These are phyloP conservation scores for Corvus cornix DNA, from an alignment of 2,113 vertebrate genomes.

Conservation along the genomic window DNA sequence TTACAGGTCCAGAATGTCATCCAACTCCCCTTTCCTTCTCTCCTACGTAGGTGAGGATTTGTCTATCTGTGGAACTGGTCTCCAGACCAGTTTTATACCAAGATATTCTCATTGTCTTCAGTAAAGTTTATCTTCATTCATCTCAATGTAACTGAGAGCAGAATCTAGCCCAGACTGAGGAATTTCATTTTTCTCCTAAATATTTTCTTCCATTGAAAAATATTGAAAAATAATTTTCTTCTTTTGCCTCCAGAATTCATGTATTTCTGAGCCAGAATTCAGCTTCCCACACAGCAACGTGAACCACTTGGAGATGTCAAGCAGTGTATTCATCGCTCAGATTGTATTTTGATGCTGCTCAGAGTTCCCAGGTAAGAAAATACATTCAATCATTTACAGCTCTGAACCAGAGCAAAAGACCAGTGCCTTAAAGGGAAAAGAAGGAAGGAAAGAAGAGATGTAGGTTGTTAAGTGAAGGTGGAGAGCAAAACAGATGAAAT, in stretches of 20 bases:
- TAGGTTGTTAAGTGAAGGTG: conserved; percentile 65
- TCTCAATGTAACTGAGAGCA: background rate
- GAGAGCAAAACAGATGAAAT: conserved; percentile 36
- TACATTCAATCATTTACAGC: background rate
- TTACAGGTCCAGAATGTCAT: background rate
- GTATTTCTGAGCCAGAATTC: background rate
- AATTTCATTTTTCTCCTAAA: background rate
- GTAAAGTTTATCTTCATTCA: background rate
- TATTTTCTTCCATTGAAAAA: background rate
- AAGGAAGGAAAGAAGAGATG: conserved; percentile 10
- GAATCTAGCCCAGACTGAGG: background rate
- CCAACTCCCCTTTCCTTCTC: background rate
- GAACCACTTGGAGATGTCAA: background rate
- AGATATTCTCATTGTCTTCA: background rate
- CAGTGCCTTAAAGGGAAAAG: background rate
- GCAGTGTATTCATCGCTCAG: background rate
- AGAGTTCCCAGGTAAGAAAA: conserved; percentile 21
- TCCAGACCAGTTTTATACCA: background rate
- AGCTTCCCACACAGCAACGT: background rate
- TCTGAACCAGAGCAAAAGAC: background rate
- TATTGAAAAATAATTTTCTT: background rate
- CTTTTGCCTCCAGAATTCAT: background rate
- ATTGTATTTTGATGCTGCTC: conserved; percentile 23
- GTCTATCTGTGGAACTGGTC: background rate
- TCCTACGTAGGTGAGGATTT: background rate